Percentiles rank a stretch among this genome's conserved stretches.
phyloP scores from a whole-genome alignment of 2,888 invertebrate species.

The Perithous albicinctus region DNA sequence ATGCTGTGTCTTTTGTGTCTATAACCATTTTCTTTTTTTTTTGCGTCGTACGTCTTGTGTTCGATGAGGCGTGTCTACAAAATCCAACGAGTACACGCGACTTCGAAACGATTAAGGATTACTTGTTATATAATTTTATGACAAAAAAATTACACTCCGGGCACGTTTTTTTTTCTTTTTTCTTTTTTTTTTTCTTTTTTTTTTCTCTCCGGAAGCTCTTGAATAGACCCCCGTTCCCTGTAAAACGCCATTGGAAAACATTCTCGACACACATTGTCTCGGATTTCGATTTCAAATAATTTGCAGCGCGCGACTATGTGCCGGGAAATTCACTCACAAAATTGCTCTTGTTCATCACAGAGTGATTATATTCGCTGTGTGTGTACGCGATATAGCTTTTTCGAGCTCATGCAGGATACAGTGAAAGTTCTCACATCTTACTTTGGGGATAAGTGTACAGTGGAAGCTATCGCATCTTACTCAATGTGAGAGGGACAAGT shows the following conservation, averaged over 20 bases:
- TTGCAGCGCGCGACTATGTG: neutral
- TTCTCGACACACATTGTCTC: neutral
- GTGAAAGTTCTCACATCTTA: no score
- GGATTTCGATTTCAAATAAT: neutral
- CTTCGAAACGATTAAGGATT: constrained; percentile 11
- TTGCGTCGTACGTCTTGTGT: neutral
- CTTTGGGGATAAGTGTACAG: no score
- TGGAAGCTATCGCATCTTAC: no score
- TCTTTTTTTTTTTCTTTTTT: no score
- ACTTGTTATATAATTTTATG: neutral
- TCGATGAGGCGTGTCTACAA: neutral
- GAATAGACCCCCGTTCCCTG: neutral
- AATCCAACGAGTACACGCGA: neutral
- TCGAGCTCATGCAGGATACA: no score
- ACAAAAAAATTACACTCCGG: neutral
- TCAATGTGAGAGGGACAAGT: no score
- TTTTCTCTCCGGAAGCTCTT: constrained; percentile 13
- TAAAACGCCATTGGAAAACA: neutral
- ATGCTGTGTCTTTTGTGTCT: neutral
- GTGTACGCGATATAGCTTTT: no score
- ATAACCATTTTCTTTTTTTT: no score
- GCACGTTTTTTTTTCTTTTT: no score
- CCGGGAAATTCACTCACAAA: neutral
- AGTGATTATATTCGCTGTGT: no score
- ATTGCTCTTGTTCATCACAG: neutral